These are phyloP conservation scores for Neosilurus hyrtlii DNA, from an alignment of 2,797 vertebrate genomes.

Conservation along the genomic window DNA sequence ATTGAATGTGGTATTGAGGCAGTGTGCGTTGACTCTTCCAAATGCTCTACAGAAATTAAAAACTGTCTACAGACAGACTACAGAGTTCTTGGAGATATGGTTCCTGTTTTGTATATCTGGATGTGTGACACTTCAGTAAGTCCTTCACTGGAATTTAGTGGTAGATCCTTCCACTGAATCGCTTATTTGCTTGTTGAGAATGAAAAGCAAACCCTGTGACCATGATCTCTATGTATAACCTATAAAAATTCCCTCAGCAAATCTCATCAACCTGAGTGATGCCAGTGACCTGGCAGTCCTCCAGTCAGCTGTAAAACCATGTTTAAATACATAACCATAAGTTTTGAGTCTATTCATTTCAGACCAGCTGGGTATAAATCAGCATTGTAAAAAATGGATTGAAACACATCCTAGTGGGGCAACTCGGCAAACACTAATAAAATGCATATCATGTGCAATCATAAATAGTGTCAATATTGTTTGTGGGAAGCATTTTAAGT, in stretches of 20 bases:
- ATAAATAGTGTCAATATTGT: not conserved
- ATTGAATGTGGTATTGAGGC: conserved; percentile 38
- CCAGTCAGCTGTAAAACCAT: not conserved
- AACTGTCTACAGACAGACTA: conserved; percentile 15
- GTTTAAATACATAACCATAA: not conserved
- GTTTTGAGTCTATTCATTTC: not conserved
- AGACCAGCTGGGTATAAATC: not conserved
- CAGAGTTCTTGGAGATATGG: not conserved
- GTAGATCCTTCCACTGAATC: not conserved
- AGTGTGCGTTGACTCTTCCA: conserved; percentile 37
- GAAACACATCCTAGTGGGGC: not conserved
- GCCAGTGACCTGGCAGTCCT: not conserved
- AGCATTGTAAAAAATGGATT: not conserved
- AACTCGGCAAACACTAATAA: not conserved
- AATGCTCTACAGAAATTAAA: conserved; percentile 50
- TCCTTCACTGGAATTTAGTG: not conserved
- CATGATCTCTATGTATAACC: not conserved
- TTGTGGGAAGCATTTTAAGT: not conserved
- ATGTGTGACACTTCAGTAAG: not conserved
- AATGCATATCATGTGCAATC: too few relatives aligned
- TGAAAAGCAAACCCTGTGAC: conserved; percentile 7
- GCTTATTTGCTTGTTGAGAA: not conserved
- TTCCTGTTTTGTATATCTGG: not conserved
- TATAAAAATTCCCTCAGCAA: not conserved
- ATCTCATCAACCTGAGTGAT: conserved; percentile 1